A percentile compares a stretch with the other conserved stretches of the same genome.
These are phyloP conservation scores for Agrypnus murinus DNA, from an alignment of 2,888 invertebrate species.

Conservation along the genomic window DNA sequence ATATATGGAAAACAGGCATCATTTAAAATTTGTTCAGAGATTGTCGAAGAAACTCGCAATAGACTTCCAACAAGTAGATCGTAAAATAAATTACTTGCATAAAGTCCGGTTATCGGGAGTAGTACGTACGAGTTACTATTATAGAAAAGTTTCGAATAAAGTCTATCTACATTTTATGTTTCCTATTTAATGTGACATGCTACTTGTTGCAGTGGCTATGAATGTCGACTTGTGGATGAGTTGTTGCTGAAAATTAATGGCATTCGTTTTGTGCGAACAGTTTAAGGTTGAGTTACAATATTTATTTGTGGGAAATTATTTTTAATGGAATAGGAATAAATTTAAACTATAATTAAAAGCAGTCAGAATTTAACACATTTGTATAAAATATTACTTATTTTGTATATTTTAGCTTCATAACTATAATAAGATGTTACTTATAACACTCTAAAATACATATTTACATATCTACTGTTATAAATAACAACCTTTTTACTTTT, in stretches of 20 bases:
- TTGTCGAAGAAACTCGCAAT: slow-evolving; percentile 29
- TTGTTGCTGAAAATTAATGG: slow-evolving; percentile 25
- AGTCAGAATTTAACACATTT: too few species aligned
- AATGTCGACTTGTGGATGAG: slow-evolving; percentile 32
- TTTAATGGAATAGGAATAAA: too few species aligned
- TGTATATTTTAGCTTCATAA: too few species aligned
- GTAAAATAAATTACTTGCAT: slow-evolving; percentile 41
- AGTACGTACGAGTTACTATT: slow-evolving; percentile 43
- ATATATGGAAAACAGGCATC: too few species aligned
- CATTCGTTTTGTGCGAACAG: slow-evolving; percentile 3
- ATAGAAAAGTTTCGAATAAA: slow-evolving; percentile 43
- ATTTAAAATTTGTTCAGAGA: slow-evolving; percentile 24
- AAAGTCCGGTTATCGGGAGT: slow-evolving; percentile 37
- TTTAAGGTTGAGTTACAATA: not conserved
- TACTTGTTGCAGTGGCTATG: slow-evolving; percentile 39
- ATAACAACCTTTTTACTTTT: too few species aligned
- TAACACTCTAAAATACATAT: too few species aligned
- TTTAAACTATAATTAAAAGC: too few species aligned
- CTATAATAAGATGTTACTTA: too few species aligned
- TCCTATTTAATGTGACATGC: slow-evolving; percentile 41
- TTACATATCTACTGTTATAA: too few species aligned
- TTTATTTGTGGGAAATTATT: too few species aligned
- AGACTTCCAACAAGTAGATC: slow-evolving; percentile 28
- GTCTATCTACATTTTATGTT: slow-evolving; percentile 33
- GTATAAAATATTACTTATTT: too few species aligned